Evolutionary conservation across 1,140 invertebrate species (phyloP).

Genomic region (Drosophila nigrodunni): DNA sequence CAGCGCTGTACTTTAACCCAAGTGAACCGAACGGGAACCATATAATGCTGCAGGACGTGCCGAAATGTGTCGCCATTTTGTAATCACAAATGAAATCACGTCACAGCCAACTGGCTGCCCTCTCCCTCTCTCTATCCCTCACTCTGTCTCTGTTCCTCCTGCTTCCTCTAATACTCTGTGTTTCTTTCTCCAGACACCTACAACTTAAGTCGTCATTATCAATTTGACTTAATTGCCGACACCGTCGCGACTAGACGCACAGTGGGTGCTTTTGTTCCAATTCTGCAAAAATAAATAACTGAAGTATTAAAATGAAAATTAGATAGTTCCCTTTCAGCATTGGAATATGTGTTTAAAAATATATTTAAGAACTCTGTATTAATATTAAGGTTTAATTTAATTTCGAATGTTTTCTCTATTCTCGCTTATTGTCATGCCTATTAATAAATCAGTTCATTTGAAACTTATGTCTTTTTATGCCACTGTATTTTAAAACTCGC

Average conservation of each 20-base stretch:
- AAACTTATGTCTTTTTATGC: neutral
- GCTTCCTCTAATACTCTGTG: neutral
- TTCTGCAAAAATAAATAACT: neutral
- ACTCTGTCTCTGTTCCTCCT: slow-evolving; percentile 1
- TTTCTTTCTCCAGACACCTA: slow-evolving; percentile 35
- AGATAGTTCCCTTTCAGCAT: too few species aligned
- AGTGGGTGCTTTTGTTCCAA: neutral
- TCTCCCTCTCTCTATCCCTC: neutral
- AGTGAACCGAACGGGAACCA: neutral
- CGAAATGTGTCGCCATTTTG: slow-evolving; percentile 74
- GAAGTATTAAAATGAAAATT: neutral
- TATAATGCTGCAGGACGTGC: slow-evolving; percentile 60
- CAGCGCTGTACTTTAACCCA: neutral
- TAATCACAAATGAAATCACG: slow-evolving; percentile 75
- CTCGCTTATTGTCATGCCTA: too few species aligned
- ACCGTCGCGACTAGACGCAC: slow-evolving; percentile 18
- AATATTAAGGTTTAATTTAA: too few species aligned
- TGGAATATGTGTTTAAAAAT: too few species aligned
- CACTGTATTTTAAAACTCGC: neutral
- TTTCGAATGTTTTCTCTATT: too few species aligned
- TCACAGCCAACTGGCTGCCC: slow-evolving; percentile 45
- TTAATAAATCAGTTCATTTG: neutral
- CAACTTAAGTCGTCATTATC: slow-evolving; percentile 78
- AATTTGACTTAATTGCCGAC: slow-evolving; percentile 76
- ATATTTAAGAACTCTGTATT: too few species aligned